phyloP scores from a whole-genome alignment of 2,888 invertebrate species.

The Anthoptus insignis region DNA sequence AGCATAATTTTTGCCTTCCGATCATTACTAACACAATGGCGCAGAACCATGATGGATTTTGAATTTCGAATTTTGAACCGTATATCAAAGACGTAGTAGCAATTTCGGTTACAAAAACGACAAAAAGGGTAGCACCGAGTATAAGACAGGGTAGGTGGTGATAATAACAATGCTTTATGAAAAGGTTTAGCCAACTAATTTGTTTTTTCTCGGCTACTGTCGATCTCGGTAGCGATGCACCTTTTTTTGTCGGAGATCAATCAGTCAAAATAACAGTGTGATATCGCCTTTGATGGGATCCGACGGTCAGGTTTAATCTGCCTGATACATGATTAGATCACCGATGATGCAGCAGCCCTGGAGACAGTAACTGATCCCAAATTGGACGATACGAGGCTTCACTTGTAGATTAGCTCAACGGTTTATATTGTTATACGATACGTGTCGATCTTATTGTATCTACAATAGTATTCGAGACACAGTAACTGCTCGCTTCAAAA shows the following conservation, averaged over 20 bases:
- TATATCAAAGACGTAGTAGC: slow-evolving; percentile 57
- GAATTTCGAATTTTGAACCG: slow-evolving; percentile 68
- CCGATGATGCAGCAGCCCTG: slow-evolving; percentile 83
- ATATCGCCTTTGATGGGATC: slow-evolving; percentile 86
- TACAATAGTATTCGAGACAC: too few species aligned
- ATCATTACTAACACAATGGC: slow-evolving; percentile 62
- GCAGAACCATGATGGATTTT: slow-evolving; percentile 45
- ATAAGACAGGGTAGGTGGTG: slow-evolving; percentile 79
- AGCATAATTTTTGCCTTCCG: slow-evolving; percentile 84
- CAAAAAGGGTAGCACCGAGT: slow-evolving; percentile 59
- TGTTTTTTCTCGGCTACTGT: slow-evolving; percentile 87
- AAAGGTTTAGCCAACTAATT: slow-evolving; percentile 87
- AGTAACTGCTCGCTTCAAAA: too few species aligned
- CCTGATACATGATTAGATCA: slow-evolving; percentile 85
- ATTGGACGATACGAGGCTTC: slow-evolving; percentile 72
- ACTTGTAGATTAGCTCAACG: slow-evolving; percentile 66
- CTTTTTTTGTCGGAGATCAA: slow-evolving; percentile 83
- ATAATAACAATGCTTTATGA: slow-evolving; percentile 86
- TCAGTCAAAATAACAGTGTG: slow-evolving; percentile 87
- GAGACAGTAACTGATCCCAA: slow-evolving; percentile 81
- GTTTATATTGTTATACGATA: slow-evolving; percentile 25
- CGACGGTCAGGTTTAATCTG: slow-evolving; percentile 85
- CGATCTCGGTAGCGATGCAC: slow-evolving; percentile 85
- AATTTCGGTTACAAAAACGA: slow-evolving; percentile 55
- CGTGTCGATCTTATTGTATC: too few species aligned